Conservation (phyloP, 2,113 vertebrate species). For the Sinocyclocheilus maitianheensis region DNA sequence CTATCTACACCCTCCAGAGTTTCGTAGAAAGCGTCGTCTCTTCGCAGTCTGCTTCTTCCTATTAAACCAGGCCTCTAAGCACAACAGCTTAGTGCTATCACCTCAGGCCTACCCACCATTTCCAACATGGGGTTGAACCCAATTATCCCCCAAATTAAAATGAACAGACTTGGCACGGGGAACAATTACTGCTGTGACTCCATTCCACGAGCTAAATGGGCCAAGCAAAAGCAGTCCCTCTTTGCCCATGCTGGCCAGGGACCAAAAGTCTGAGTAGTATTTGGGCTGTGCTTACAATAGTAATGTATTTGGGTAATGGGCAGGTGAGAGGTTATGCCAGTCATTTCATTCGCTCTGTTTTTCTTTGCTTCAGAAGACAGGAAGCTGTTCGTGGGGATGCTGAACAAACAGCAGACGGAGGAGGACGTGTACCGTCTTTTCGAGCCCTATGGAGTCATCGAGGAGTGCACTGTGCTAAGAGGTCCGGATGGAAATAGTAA, state of each 20-base stretch:
- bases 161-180: constrained; percentile 64
- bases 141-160: constrained; percentile 71
- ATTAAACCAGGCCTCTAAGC: constrained; percentile 39
- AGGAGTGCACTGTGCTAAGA: constrained; percentile 96
- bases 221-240: constrained; percentile 49
- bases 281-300: constrained; percentile 32
- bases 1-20: constrained; percentile 61
- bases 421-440: constrained; percentile 97
- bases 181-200: constrained; percentile 61
- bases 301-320: constrained; percentile 37
- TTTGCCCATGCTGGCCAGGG: constrained; percentile 27
- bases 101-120: constrained; percentile 50
- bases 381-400: constrained; percentile 98
- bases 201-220: constrained; percentile 57
- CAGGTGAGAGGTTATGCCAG: constrained; percentile 44
- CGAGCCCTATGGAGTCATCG: constrained; percentile 96
- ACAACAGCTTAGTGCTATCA: background rate
- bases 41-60: constrained; percentile 59
- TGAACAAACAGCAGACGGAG: constrained; percentile 98
- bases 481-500: constrained; percentile 98
- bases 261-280: constrained; percentile 29
- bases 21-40: constrained; percentile 64
- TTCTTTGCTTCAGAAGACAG: constrained; percentile 81
- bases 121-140: constrained; percentile 62
- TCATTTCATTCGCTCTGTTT: constrained; percentile 61